Percentiles rank a stretch among this genome's conserved stretches.
phyloP scores from a whole-genome alignment of 2,797 vertebrate genomes.

The Falco cherrug region DNA sequence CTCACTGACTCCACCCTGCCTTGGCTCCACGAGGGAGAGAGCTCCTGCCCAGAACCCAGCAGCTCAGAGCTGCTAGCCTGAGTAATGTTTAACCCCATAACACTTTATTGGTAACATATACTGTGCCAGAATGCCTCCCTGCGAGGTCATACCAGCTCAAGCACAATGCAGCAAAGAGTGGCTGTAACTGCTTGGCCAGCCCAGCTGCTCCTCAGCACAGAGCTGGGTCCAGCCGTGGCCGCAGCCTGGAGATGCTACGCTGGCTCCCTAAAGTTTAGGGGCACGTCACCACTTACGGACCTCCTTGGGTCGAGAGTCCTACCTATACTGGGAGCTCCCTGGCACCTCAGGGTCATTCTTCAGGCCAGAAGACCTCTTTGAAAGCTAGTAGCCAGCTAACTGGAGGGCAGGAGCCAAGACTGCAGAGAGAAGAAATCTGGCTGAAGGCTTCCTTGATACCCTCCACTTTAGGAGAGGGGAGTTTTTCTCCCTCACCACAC shows the following conservation, averaged over 20 bases:
- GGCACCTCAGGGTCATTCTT: not conserved
- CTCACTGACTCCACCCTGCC: not conserved
- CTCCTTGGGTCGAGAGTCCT: not conserved
- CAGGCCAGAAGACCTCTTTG: not conserved
- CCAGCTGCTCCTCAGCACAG: not conserved
- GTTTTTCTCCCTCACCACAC: not conserved
- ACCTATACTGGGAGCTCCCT: not conserved
- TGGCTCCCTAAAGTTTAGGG: not conserved
- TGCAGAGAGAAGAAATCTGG: not conserved
- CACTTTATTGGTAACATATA: conserved; percentile 63
- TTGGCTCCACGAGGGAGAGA: not conserved
- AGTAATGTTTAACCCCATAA: conserved; percentile 70
- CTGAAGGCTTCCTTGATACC: not conserved
- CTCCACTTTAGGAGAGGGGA: not conserved
- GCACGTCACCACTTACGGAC: fast-evolving
- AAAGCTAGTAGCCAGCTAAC: not conserved
- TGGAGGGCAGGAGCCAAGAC: not conserved
- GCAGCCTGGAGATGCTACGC: not conserved
- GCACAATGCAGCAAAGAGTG: not conserved
- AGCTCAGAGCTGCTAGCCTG: not conserved
- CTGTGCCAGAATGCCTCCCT: not conserved
- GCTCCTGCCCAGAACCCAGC: not conserved
- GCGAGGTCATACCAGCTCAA: not conserved
- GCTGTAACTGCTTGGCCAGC: not conserved
- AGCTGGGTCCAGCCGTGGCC: not conserved